phyloP scores from a whole-genome alignment of 2,797 vertebrate genomes.

The Carcharodon carcharias region DNA sequence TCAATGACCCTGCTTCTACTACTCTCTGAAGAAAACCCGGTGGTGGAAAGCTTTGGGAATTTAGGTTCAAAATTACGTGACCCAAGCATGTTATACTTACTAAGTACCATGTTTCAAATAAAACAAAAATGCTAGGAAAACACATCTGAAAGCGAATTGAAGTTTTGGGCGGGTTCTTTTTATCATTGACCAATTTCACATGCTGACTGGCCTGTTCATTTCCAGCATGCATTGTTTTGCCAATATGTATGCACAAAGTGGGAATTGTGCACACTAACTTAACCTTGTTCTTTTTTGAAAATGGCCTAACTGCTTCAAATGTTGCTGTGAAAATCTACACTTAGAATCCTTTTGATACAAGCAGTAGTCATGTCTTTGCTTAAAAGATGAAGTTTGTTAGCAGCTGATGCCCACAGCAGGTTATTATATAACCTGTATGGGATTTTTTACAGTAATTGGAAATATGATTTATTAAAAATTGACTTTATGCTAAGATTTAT shows the following conservation, averaged over 20 bases:
- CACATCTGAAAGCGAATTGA: background rate
- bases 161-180: background rate
- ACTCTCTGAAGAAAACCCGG: background rate
- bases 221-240: background rate
- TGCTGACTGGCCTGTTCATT: background rate
- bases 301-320: background rate
- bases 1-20: background rate
- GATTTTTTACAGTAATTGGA: background rate
- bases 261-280: background rate
- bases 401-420: background rate
- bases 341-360: background rate
- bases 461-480: background rate
- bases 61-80: background rate
- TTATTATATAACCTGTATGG: background rate
- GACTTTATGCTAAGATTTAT: background rate
- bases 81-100: background rate
- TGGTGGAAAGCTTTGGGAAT: background rate
- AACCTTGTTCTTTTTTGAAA: background rate
- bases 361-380: background rate
- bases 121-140: background rate
- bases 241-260: background rate
- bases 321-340: background rate
- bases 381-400: background rate
- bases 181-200: too few species aligned
- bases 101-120: background rate